phyloP scores from a whole-genome alignment of 2,888 invertebrate genomes.

The Patella ulyssiponensis region DNA sequence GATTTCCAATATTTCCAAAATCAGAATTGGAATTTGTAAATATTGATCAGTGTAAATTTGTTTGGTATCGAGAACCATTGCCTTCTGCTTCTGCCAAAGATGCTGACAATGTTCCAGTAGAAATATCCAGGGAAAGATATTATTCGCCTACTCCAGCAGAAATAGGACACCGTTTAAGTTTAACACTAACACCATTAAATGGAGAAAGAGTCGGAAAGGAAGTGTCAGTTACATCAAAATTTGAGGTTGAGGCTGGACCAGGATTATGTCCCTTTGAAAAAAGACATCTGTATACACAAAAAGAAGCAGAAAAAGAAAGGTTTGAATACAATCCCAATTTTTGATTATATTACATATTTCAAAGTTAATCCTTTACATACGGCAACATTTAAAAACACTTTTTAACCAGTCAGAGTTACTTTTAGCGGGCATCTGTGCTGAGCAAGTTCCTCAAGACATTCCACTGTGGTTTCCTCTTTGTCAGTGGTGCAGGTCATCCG shows the following conservation, averaged over 20 bases:
- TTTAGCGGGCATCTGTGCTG: too few relatives aligned
- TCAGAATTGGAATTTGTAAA: constrained; percentile 79
- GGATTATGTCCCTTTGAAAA: constrained; percentile 86
- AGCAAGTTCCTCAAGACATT: too few relatives aligned
- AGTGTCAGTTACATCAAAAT: constrained; percentile 77
- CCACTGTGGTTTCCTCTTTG: too few relatives aligned
- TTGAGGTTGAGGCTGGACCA: constrained; percentile 81
- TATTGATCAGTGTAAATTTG: constrained; percentile 76
- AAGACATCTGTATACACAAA: constrained; percentile 81
- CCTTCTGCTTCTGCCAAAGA: constrained; percentile 14
- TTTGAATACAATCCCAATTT: constrained; percentile 56
- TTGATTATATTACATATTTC: too few relatives aligned
- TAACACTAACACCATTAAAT: constrained; percentile 73
- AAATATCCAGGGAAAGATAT: constrained; percentile 52
- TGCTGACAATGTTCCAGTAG: constrained; percentile 9
- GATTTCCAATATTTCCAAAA: constrained; percentile 84
- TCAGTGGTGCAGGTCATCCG: too few relatives aligned
- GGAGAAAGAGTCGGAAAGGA: constrained; percentile 76
- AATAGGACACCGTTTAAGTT: constrained; percentile 80
- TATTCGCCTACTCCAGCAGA: constrained; percentile 78
- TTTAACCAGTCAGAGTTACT: too few relatives aligned
- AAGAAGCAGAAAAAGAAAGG: constrained; percentile 77
- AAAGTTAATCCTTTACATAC: too few relatives aligned
- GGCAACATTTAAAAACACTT: too few relatives aligned
- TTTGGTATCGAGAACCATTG: constrained; percentile 77